Percentiles rank a stretch among this genome's conserved stretches.
phyloP scores from a whole-genome alignment of 2,888 invertebrate genomes.

The Elmis aenea region DNA sequence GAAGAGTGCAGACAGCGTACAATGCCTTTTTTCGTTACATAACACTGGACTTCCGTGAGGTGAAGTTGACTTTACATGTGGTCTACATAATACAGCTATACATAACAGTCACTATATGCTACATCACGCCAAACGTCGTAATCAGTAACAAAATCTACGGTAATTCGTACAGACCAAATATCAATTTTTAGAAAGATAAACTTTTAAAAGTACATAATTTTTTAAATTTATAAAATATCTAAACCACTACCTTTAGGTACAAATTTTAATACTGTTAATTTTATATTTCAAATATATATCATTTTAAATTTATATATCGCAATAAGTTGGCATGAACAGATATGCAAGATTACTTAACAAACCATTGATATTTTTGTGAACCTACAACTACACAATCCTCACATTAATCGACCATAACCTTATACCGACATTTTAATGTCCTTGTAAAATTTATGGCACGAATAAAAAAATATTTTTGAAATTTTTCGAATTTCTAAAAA shows the following conservation, averaged over 20 bases:
- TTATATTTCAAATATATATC: slow-evolving; percentile 36
- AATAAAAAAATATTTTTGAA: slow-evolving; percentile 32
- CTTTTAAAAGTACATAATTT: slow-evolving; percentile 42
- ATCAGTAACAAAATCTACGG: slow-evolving; percentile 45
- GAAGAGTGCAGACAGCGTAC: too few relatives aligned
- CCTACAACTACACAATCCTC: slow-evolving; percentile 21
- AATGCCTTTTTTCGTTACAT: too few relatives aligned
- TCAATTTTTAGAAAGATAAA: slow-evolving; percentile 43
- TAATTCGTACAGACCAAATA: slow-evolving; percentile 39
- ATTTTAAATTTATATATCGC: slow-evolving; percentile 25
- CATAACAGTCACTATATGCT: slow-evolving; percentile 38
- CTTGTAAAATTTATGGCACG: slow-evolving; percentile 29
- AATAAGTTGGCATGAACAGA: slow-evolving; percentile 44
- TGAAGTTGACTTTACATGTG: slow-evolving; percentile 17
- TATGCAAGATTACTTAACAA: slow-evolving; percentile 38
- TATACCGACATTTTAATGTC: slow-evolving; percentile 29
- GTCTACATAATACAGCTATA: slow-evolving; percentile 30
- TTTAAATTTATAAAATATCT: slow-evolving; percentile 45
- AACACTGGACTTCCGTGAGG: too few relatives aligned
- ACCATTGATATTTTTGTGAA: slow-evolving; percentile 21
- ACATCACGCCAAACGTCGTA: slow-evolving; percentile 40
- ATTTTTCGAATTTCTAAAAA: slow-evolving; percentile 23
- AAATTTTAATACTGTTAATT: slow-evolving; percentile 48
- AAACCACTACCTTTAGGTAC: slow-evolving; percentile 48
- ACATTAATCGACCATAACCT: slow-evolving; percentile 23